Base-by-base conservation (phyloP, 2,888 invertebrate genomes). In the Automeris io region DNA sequence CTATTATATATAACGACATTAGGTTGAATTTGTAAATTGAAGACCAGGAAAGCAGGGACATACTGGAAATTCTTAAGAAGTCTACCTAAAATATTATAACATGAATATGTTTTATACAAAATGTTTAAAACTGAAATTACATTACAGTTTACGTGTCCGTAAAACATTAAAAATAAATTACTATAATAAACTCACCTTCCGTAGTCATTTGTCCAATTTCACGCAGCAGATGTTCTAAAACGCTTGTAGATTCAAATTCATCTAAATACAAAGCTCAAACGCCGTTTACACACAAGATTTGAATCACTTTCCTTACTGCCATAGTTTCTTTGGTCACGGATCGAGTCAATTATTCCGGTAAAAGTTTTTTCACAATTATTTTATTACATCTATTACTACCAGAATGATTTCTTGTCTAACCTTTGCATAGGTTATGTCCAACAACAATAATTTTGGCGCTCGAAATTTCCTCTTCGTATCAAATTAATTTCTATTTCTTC, bases 361-460 rank as follows among this genome's bases (percentile, higher is more conserved):
- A 64, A 54, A 57, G 52, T 54, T 47, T 56, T 50, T 46, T 53
- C 39, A 49, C 52, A 49, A 57, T 23, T 32, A 58, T 54, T 49
- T 48, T 53, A 57, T 52, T 48, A 42, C 44, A 47, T 48, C 46
- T 45, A 54, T 55, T 54, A 54, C 53, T 49, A 47, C 23, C 32
- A 18, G 32, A 51, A 48, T 54, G 42, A 55, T 56, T 67, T 62
- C 55, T 55, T 60, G 43, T 42, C 54, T 66, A 66, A 71, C 71
- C 72, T 71, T 58, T 63, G 37, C 45, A 70, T 65, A 72, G 73
- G 71, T 73, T 65, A 70, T 44, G 40, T 46, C 47, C 49, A 46
- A 45, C 57, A 54, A 57, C 47, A 43, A 49, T 54, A 42, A 40
- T 41, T 51, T 47, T 49, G 46, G 49, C 34, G 42, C 22, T 18